Evolutionary conservation across 2,113 vertebrate species (phyloP), one percentile per base, ranked within the genome.

Genomic region (Malaclemys terrapin): DNA sequence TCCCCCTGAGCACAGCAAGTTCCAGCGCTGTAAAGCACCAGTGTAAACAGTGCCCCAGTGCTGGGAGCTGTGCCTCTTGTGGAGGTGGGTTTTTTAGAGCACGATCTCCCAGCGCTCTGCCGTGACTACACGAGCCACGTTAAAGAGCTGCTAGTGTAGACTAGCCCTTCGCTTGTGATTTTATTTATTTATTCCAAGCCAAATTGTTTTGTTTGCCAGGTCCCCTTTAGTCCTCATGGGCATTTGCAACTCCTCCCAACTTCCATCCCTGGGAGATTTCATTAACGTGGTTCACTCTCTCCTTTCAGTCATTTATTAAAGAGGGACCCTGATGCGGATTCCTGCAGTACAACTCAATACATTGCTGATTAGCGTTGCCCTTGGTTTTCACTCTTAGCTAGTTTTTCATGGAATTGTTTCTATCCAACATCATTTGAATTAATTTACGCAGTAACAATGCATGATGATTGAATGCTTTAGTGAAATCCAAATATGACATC

Each of bases 281-380:
- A 25, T 42, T 47, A 16, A 47, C 6, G 6, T 14, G 22, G 24
- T 27, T 78, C 42, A 1, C 42, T 29, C 42, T 14, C 24, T 29
- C 75, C 75, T 17, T 86, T 10, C 65, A 3, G 25, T 38, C 2
- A 0, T 82, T 38, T 0, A 0, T 1, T 52, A 10, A 5, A 16
- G 62, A 2, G 24, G 79, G 31, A 14, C 79, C 1, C 16, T 2
- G 1, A 0, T 0, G 69, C 0, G 35, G 83, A 7, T 45, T 80
- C 8, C 90, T 59, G 49, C 35, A 38, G 13, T 0, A 0, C 3
- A 45, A 81, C 82, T 85, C 35, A 4, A 5, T 20, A 1, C 9
- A 3, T 38, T 14, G 47, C 52, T 31, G 91, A 35, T 84, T 16
- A 29, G 88, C 45, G 0, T 1, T 45, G 84, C 89, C 84, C 89